Conservation (phyloP, 2,113 vertebrate genomes). For the Leiothrix lutea region DNA sequence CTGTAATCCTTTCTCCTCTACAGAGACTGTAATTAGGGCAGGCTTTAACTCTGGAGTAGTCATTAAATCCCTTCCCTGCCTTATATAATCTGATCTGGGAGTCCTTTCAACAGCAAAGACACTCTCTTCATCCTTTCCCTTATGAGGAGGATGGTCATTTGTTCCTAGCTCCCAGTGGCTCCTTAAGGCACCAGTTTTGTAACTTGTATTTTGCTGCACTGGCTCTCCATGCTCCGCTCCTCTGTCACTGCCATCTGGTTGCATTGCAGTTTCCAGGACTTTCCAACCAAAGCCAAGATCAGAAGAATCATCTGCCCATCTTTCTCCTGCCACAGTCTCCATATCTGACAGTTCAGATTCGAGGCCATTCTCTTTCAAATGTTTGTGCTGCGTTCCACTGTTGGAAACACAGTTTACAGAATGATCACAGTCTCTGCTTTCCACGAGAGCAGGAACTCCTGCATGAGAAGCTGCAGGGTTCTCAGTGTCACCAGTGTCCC, state of each 20-base stretch:
- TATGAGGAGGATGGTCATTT: neutral
- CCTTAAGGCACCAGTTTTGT: neutral
- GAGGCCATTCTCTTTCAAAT: neutral
- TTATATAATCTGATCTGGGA: neutral
- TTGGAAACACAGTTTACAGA: neutral
- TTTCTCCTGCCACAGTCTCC: neutral
- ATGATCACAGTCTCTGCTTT: slow-evolving; percentile 2
- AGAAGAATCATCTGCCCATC: neutral
- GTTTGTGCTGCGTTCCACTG: neutral
- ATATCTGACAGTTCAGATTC: neutral
- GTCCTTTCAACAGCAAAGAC: neutral
- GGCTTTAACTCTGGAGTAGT: neutral
- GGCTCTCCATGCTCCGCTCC: neutral
- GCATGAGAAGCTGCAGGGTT: neutral
- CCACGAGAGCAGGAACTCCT: neutral
- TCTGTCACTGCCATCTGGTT: neutral
- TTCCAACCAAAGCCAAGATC: neutral
- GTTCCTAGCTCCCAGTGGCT: neutral
- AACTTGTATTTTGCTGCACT: neutral
- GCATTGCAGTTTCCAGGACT: neutral
- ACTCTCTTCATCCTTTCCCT: neutral
- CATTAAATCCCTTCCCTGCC: neutral
- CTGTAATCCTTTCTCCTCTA: slow-evolving; percentile 54
- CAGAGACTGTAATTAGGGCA: slow-evolving; percentile 18
- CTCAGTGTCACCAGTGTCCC: neutral